Percentiles rank a stretch among this genome's conserved stretches.
phyloP scores from a whole-genome alignment of 2,113 vertebrate genomes.

The Ifrita kowaldi region DNA sequence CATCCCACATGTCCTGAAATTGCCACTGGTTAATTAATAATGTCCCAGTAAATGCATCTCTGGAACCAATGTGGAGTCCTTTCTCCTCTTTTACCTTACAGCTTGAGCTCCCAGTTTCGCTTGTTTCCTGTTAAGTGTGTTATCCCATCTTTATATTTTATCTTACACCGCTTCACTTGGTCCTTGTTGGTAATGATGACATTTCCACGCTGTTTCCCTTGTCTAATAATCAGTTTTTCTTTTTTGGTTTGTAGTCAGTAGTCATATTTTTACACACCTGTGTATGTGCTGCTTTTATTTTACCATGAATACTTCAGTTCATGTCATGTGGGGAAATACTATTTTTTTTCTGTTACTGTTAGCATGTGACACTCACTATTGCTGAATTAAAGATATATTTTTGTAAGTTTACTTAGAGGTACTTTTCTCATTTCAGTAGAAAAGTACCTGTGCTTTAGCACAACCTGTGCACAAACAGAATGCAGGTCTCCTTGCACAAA shows the following conservation, averaged over 20 bases:
- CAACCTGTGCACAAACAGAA: background rate
- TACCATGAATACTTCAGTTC: background rate
- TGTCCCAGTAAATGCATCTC: background rate
- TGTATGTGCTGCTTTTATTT: background rate
- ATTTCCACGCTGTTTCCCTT: background rate
- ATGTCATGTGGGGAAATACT: background rate
- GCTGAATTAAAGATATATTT: background rate
- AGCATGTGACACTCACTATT: background rate
- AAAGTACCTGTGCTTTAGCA: constrained; percentile 9
- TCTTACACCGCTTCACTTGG: background rate
- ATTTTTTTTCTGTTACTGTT: background rate
- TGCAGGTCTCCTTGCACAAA: constrained; percentile 9
- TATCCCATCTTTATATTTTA: constrained; percentile 8
- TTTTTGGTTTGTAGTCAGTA: background rate
- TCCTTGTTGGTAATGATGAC: background rate
- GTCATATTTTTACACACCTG: background rate
- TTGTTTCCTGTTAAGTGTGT: background rate
- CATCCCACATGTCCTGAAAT: background rate
- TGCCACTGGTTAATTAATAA: background rate
- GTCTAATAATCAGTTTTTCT: background rate
- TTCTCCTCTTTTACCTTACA: background rate
- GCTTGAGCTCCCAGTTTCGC: background rate
- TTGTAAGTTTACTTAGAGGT: background rate
- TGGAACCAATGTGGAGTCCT: background rate
- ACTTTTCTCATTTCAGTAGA: background rate